Conservation (phyloP, 1,140 invertebrate species). For the Meloidogyne exigua region DNA sequence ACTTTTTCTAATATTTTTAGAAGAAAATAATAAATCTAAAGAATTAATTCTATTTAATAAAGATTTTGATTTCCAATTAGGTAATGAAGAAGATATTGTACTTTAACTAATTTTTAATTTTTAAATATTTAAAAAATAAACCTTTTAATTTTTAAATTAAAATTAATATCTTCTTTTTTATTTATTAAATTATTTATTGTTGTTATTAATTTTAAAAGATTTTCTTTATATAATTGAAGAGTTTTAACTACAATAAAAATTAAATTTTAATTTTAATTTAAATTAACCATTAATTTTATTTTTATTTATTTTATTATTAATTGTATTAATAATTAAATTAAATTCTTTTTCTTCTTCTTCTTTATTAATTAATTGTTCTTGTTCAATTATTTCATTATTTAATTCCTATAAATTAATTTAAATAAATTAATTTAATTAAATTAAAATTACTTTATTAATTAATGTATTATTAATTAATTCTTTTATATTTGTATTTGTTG, state of each 20-base stretch:
- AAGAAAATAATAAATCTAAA: not conserved
- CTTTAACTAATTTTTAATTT: not conserved
- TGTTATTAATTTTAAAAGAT: not conserved
- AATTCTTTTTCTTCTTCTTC: not conserved
- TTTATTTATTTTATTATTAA: not conserved
- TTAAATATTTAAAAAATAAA: not conserved
- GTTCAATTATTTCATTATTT: no score
- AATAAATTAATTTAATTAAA: not conserved
- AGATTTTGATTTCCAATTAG: not conserved
- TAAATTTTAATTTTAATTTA: not conserved
- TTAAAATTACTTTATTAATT: not conserved
- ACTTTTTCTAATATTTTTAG: not conserved
- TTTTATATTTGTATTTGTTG: not conserved
- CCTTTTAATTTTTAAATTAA: not conserved
- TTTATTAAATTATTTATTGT: constrained; percentile 1
- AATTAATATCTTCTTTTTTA: not conserved
- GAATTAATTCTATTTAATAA: constrained; percentile 4
- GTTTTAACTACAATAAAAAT: not conserved
- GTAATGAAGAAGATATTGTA: not conserved
- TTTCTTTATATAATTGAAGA: constrained; percentile 1
- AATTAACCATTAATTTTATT: not conserved
- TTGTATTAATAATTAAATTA: constrained; percentile 6
- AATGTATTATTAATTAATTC: not conserved
- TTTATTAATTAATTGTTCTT: no score
- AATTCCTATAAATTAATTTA: no score